phyloP scores from a whole-genome alignment of 2,888 invertebrate species.

The Morpho helenor region DNA sequence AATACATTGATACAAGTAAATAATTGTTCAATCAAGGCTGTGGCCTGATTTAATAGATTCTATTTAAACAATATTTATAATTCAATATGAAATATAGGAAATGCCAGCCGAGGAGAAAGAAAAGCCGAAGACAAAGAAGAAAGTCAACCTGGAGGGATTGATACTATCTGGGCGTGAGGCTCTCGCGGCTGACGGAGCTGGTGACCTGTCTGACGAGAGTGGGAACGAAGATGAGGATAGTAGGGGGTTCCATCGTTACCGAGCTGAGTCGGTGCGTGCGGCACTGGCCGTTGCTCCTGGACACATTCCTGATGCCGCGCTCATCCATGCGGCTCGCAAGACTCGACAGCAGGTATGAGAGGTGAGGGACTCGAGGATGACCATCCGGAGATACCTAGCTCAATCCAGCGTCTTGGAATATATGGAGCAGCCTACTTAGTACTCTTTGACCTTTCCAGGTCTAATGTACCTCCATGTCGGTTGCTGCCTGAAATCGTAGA shows the following conservation, averaged over 20 bases:
- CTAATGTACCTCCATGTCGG: too few relatives aligned
- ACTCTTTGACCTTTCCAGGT: too few relatives aligned
- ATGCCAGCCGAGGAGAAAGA: conserved; percentile 38
- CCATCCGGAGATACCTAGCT: conserved; percentile 28
- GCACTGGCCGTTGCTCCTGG: conserved; percentile 88
- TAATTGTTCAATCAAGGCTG: too few relatives aligned
- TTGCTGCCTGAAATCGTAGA: too few relatives aligned
- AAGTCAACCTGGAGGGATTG: conserved; percentile 71
- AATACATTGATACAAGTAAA: too few relatives aligned
- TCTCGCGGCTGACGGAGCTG: conserved; percentile 87
- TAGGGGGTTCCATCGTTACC: conserved; percentile 70
- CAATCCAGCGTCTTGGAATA: too few relatives aligned
- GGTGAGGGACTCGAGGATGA: conserved; percentile 83
- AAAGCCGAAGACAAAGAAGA: conserved; percentile 52
- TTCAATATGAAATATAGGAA: conserved; percentile 35
- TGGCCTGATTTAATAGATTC: too few relatives aligned
- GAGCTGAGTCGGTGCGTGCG: conserved; percentile 85
- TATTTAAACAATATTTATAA: too few relatives aligned
- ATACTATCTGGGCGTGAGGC: conserved; percentile 91
- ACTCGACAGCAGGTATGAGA: conserved; percentile 92
- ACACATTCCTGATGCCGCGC: conserved; percentile 97
- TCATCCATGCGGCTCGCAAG: conserved; percentile 98
- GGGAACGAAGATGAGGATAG: conserved; percentile 62
- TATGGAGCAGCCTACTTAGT: too few relatives aligned
- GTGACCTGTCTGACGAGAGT: conserved; percentile 81